phyloP scores from a whole-genome alignment of 2,797 vertebrate species.

The Ataeniobius toweri region DNA sequence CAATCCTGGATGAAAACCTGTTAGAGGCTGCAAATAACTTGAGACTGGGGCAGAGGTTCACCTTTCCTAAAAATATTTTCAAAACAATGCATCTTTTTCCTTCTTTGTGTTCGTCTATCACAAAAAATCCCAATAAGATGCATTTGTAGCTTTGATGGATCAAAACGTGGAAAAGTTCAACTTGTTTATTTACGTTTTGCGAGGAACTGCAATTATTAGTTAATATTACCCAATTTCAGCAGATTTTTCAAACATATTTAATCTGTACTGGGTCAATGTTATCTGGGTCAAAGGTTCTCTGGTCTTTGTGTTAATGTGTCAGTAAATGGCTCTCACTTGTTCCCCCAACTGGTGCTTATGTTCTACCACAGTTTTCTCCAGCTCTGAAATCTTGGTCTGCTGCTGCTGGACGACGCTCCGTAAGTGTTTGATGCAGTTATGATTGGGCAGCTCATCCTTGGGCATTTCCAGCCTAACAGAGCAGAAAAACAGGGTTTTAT shows the following conservation, averaged over 20 bases:
- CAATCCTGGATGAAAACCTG: not conserved
- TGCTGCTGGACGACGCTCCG: slow-evolving; percentile 93
- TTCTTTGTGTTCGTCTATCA: not conserved
- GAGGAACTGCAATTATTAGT: not conserved
- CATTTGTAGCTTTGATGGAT: not conserved
- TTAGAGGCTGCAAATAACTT: not conserved
- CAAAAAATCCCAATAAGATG: not conserved
- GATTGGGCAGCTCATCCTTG: slow-evolving; percentile 94
- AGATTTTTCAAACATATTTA: not conserved
- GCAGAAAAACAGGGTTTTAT: not conserved
- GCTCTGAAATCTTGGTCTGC: slow-evolving; percentile 91
- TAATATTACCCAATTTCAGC: too few species aligned
- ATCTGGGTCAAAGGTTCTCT: not conserved
- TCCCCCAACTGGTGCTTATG: slow-evolving; percentile 96
- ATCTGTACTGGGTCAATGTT: not conserved
- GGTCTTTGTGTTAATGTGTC: not conserved
- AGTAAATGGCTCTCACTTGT: slow-evolving; percentile 81
- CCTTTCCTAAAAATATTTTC: too few species aligned
- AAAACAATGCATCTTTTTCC: too few species aligned
- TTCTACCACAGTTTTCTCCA: slow-evolving; percentile 93
- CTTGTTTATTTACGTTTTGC: not conserved
- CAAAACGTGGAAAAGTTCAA: too few species aligned
- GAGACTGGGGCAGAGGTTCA: not conserved
- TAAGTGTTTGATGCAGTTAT: slow-evolving; percentile 97
- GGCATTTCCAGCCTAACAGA: slow-evolving; percentile 92